Conservation (phyloP, 1,140 invertebrate genomes). For the Hormaphis cornu region DNA sequence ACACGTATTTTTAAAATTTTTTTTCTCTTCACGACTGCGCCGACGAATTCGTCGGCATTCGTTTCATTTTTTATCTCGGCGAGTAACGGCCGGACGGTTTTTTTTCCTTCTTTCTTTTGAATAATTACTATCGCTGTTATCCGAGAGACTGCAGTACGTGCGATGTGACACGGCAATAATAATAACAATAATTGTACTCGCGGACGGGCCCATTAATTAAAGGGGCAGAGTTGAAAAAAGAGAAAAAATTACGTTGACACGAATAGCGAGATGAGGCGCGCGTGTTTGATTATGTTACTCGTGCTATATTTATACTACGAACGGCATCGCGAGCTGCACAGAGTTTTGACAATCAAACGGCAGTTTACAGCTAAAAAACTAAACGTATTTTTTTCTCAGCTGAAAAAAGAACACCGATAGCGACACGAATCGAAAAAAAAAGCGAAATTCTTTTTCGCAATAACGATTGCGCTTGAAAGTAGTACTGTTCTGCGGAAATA, state of each 20-base stretch:
- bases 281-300: neutral
- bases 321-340: neutral
- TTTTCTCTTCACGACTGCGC: neutral
- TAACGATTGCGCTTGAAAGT: too few relatives aligned
- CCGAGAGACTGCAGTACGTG: neutral
- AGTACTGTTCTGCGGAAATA: too few relatives aligned
- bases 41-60: neutral
- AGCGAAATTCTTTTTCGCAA: too few relatives aligned
- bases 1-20: conserved; percentile 11
- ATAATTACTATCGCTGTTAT: conserved; percentile 17
- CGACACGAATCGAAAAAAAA: too few relatives aligned
- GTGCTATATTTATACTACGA: neutral
- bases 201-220: neutral
- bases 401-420: too few relatives aligned
- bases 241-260: neutral
- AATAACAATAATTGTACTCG: neutral
- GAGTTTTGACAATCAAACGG: neutral
- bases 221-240: too few relatives aligned
- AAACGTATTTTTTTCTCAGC: too few relatives aligned
- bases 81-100: neutral
- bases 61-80: neutral
- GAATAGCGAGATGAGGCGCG: neutral
- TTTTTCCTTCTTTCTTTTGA: neutral
- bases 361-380: too few relatives aligned
- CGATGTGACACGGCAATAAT: neutral